Conservation (phyloP, 1,140 invertebrate genomes). For the Drosophila sproati region DNA sequence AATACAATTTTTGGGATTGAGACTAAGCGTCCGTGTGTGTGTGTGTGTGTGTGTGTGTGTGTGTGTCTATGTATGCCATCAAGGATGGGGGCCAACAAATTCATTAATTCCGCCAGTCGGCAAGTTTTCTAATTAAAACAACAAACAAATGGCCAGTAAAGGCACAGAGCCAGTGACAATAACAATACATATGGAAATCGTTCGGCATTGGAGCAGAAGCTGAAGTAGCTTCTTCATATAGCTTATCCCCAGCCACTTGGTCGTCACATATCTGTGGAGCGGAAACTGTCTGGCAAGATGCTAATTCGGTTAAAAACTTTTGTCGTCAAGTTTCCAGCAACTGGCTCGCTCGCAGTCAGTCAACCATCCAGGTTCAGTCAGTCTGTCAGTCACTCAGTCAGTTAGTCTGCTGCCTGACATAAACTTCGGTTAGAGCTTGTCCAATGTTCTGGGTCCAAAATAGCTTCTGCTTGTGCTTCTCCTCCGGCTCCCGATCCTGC, state of each 20-base stretch:
- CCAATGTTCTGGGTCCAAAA: neutral
- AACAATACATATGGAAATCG: constrained; percentile 79
- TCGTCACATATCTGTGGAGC: constrained; percentile 36
- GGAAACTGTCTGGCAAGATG: constrained; percentile 81
- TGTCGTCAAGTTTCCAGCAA: constrained; percentile 74
- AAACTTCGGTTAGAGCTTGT: constrained; percentile 63
- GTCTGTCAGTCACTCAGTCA: neutral
- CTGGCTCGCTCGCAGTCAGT: constrained; percentile 43
- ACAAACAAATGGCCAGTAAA: constrained; percentile 73
- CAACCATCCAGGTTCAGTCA: constrained; percentile 38
- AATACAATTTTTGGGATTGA: neutral
- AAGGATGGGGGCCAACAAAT: constrained; percentile 51
- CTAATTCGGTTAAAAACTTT: constrained; percentile 81
- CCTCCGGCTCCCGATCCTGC: neutral
- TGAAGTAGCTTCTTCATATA: neutral
- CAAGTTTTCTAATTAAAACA: constrained; percentile 82
- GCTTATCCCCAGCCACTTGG: constrained; percentile 11
- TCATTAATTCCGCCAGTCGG: constrained; percentile 73
- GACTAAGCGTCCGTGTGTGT: neutral
- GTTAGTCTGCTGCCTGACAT: constrained; percentile 28
- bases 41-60: neutral
- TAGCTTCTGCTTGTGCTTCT: neutral
- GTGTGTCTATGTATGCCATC: neutral
- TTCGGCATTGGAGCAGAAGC: constrained; percentile 13
- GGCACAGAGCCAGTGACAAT: constrained; percentile 33